phyloP scores from a whole-genome alignment of 2,113 vertebrate species.

The Pachypanchax playfairii region DNA sequence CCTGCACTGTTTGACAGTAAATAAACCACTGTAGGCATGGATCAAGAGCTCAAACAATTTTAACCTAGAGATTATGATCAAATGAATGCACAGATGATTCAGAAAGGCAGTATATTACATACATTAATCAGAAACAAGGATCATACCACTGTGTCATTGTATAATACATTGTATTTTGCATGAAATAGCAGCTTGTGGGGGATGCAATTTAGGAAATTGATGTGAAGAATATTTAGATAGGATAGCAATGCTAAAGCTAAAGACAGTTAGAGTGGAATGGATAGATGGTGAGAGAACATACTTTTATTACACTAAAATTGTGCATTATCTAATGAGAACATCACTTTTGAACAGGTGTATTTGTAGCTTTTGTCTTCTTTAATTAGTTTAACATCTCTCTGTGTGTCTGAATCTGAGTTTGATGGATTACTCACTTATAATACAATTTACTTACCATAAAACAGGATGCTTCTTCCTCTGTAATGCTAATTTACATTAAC shows the following conservation, averaged over 20 bases:
- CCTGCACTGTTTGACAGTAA: slow-evolving; percentile 6
- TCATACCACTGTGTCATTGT: not conserved
- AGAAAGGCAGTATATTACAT: not conserved
- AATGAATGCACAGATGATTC: not conserved
- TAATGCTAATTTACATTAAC: no score
- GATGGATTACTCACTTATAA: no score
- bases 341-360: no score
- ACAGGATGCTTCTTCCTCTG: no score
- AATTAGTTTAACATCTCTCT: no score
- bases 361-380: no score
- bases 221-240: not conserved
- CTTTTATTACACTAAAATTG: not conserved
- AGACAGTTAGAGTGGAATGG: no score
- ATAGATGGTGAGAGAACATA: not conserved
- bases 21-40: not conserved
- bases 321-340: not conserved
- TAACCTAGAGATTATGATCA: not conserved
- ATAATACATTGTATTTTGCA: not conserved
- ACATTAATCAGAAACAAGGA: no score
- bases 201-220: not conserved
- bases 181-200: not conserved
- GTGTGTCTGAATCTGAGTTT: no score
- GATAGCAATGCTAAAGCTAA: not conserved
- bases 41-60: not conserved
- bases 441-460: no score